phyloP scores from a whole-genome alignment of 2,888 invertebrate genomes.

The Rugalucina vietnamica region DNA sequence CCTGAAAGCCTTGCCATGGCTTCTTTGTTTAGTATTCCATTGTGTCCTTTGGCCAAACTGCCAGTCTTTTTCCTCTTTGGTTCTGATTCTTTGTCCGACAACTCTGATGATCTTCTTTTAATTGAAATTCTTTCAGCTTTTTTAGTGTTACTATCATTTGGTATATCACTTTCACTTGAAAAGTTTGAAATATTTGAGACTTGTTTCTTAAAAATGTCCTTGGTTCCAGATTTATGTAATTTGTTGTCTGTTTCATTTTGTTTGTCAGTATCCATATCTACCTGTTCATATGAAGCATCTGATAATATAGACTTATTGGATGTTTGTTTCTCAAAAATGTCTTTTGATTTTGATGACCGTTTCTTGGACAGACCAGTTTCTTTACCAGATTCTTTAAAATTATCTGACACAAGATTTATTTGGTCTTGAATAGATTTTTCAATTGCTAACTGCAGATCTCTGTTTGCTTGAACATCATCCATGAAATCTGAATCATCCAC shows the following conservation, averaged over 20 bases:
- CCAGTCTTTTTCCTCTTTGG: background rate
- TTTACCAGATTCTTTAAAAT: background rate
- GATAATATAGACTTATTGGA: background rate
- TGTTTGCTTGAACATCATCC: slow-evolving; percentile 61
- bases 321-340: background rate
- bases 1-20: background rate
- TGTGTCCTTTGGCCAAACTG: background rate
- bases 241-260: background rate
- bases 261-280: background rate
- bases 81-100: background rate
- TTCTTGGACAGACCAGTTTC: background rate
- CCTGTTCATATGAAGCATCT: background rate
- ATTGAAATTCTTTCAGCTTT: background rate
- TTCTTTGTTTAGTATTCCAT: background rate
- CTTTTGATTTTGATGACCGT: background rate
- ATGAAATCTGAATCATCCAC: slow-evolving; percentile 30
- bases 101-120: background rate
- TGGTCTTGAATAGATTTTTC: slow-evolving; percentile 56
- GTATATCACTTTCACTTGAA: background rate
- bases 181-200: background rate
- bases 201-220: background rate
- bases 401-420: background rate
- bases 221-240: background rate
- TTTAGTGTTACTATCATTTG: too few species aligned
- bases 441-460: slow-evolving; percentile 63